Percentiles rank a stretch among this genome's conserved stretches.
Evolutionary conservation across 2,113 vertebrate genomes (phyloP).

Genomic region (Vulpes vulpes): DNA sequence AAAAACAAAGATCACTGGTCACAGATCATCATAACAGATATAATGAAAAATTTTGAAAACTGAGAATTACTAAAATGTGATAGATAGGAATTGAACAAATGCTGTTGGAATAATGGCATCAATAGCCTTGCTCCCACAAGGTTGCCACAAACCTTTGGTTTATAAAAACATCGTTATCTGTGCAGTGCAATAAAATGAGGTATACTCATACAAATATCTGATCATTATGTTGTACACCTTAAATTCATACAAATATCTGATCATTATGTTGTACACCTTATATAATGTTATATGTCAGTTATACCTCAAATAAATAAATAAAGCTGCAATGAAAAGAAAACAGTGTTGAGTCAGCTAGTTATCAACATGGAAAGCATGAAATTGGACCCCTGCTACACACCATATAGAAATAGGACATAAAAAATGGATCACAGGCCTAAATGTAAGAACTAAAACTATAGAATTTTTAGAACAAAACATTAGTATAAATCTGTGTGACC

Average conservation of each 20-base stretch:
- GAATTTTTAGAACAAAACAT: background rate
- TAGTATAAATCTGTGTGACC: background rate
- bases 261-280: background rate
- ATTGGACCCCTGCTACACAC: background rate
- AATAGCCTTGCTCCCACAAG: background rate
- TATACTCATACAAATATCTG: background rate
- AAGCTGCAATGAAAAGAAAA: background rate
- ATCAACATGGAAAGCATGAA: background rate
- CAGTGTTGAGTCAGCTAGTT: background rate
- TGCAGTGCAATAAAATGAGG: background rate
- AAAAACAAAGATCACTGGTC: background rate
- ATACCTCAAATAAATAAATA: background rate
- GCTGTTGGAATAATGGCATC: background rate
- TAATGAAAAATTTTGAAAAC: background rate
- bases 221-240: background rate
- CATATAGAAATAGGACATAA: background rate
- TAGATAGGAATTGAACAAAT: background rate
- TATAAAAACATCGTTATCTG: background rate
- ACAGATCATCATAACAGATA: background rate
- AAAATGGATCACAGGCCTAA: background rate
- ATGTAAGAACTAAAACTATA: background rate
- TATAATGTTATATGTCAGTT: background rate
- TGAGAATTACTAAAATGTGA: background rate
- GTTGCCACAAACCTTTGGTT: background rate
- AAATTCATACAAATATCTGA: background rate